phyloP scores from a whole-genome alignment of 2,888 invertebrate species.

The Temnothorax unifasciatus region DNA sequence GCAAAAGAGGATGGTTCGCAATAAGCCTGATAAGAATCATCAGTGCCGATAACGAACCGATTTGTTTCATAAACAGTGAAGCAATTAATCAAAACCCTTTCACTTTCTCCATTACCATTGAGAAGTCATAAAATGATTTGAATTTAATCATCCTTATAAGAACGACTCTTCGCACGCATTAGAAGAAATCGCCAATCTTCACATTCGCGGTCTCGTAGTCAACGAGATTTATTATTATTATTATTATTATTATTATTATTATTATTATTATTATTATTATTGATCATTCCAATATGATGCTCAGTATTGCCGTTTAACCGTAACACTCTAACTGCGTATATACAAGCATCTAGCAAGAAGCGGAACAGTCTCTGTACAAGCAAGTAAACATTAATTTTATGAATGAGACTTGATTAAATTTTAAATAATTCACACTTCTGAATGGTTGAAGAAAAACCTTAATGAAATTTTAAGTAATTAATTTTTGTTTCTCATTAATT shows the following conservation, averaged over 20 bases:
- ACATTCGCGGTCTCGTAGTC: conserved; percentile 21
- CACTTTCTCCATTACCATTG: not conserved
- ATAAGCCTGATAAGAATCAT: not conserved
- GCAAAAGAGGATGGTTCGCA: not conserved
- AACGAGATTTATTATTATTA: not conserved
- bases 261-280: not conserved
- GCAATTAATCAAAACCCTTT: not conserved
- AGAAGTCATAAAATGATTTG: not conserved
- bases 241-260: too few relatives aligned
- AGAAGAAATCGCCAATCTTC: not conserved
- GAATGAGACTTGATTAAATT: not conserved
- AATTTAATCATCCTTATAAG: not conserved
- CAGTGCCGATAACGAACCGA: not conserved
- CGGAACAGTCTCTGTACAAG: not conserved
- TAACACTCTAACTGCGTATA: not conserved
- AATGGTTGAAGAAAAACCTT: not conserved
- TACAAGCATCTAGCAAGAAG: not conserved
- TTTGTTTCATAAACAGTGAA: not conserved
- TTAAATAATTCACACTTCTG: not conserved
- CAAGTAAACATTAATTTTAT: not conserved
- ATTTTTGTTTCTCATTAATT: not conserved
- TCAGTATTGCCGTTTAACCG: not conserved
- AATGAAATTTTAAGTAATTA: not conserved
- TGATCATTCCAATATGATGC: not conserved
- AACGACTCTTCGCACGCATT: not conserved